These are phyloP conservation scores for Pectinophora gossypiella DNA, from an alignment of 1,140 invertebrate genomes.

Conservation along the genomic window DNA sequence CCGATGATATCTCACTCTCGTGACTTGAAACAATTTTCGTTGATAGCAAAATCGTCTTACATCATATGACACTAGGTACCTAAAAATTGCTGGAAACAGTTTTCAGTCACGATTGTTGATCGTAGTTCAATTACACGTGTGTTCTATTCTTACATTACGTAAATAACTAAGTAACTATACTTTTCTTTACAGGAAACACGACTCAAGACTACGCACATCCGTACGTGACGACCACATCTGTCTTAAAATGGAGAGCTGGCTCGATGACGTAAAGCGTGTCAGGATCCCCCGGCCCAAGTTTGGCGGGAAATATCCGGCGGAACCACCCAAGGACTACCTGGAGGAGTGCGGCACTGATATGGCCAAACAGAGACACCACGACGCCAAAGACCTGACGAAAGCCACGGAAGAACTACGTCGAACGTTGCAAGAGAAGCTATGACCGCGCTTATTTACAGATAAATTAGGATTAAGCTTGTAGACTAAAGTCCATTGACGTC, in stretches of 20 bases:
- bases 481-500: background rate
- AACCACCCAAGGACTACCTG: slow-evolving; percentile 81
- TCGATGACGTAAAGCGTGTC: slow-evolving; percentile 87
- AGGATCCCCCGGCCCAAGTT: slow-evolving; percentile 90
- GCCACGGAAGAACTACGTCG: slow-evolving; percentile 84
- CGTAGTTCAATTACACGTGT: background rate
- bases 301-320: slow-evolving; percentile 79
- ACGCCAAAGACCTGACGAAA: slow-evolving; percentile 78
- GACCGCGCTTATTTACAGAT: slow-evolving; percentile 51
- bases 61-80: background rate
- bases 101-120: background rate
- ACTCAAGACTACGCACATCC: background rate
- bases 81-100: too few species aligned
- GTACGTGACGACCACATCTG: background rate
- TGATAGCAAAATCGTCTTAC: background rate
- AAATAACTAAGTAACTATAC: background rate
- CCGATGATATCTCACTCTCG: background rate
- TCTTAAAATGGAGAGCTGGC: slow-evolving; percentile 84
- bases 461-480: slow-evolving; percentile 7
- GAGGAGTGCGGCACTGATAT: slow-evolving; percentile 67
- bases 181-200: slow-evolving; percentile 2
- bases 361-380: slow-evolving; percentile 49
- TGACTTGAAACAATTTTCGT: background rate
- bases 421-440: slow-evolving; percentile 84
- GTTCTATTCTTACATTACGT: background rate